A percentile compares a stretch with the other conserved stretches of the same genome.
Conservation (phyloP, 2,888 invertebrate species). For the Drosophila conformis region DNA sequence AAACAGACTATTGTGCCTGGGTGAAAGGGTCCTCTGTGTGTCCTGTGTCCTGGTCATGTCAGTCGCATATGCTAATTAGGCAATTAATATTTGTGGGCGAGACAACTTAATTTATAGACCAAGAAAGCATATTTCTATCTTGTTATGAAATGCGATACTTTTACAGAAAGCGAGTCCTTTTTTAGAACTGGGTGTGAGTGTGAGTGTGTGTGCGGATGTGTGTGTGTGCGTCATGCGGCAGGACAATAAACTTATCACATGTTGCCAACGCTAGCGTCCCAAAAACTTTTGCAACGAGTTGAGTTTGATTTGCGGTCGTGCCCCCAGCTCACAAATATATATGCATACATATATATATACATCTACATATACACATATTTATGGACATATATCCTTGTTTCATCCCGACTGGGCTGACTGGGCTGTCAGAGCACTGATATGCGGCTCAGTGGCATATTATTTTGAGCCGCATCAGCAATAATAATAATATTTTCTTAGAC, state of each 20-base stretch:
- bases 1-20: conserved; percentile 29
- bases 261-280: conserved; percentile 55
- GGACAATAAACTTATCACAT: conserved; percentile 82
- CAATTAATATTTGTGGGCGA: conserved; percentile 85
- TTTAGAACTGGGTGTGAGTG: conserved; percentile 15
- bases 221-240: conserved; percentile 63
- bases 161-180: conserved; percentile 43
- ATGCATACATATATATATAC: conserved; percentile 35
- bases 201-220: neutral
- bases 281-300: conserved; percentile 69
- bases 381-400: conserved; percentile 42
- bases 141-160: conserved; percentile 71
- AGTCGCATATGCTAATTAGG: conserved; percentile 85
- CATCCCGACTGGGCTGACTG: conserved; percentile 21
- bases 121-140: conserved; percentile 68
- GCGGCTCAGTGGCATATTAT: conserved; percentile 61
- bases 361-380: neutral
- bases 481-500: conserved; percentile 77
- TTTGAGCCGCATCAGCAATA: conserved; percentile 54
- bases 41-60: conserved; percentile 64
- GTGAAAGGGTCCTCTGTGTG: conserved; percentile 21
- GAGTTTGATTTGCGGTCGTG: conserved; percentile 75
- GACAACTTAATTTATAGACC: conserved; percentile 81
- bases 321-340: conserved; percentile 1
- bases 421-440: conserved; percentile 82